These are phyloP conservation scores for Poecilia wingei DNA, from an alignment of 2,797 vertebrate genomes.

Conservation along the genomic window DNA sequence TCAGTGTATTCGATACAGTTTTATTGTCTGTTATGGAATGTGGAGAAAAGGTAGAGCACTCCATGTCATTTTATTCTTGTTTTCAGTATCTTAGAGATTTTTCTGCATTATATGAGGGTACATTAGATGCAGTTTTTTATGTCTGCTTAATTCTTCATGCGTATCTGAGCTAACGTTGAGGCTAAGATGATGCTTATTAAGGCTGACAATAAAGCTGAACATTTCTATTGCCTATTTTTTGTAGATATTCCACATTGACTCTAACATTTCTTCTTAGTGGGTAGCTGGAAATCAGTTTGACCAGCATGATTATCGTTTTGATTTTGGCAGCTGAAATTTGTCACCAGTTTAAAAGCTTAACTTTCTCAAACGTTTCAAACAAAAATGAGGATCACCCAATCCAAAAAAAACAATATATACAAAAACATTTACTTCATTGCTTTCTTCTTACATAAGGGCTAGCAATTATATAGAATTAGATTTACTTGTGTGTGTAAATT, in stretches of 20 bases:
- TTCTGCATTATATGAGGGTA: background rate
- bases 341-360: background rate
- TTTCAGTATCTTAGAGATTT: constrained; percentile 3
- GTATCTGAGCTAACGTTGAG: background rate
- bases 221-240: background rate
- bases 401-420: background rate
- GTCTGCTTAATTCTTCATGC: background rate
- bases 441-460: background rate
- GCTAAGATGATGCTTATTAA: background rate
- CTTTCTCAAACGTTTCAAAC: background rate
- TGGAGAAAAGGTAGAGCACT: background rate
- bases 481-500: background rate
- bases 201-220: background rate
- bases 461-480: background rate
- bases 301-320: background rate
- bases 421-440: background rate
- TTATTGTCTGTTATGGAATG: constrained; percentile 4
- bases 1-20: constrained; percentile 14
- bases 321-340: background rate
- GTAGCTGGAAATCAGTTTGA: background rate
- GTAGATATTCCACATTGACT: background rate
- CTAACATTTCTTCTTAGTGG: background rate
- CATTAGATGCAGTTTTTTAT: background rate
- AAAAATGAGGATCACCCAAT: background rate
- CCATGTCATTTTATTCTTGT: constrained; percentile 17